Evolutionary conservation across 2,888 invertebrate species (phyloP).

Genomic region (Nephrocerus scutellatus): DNA sequence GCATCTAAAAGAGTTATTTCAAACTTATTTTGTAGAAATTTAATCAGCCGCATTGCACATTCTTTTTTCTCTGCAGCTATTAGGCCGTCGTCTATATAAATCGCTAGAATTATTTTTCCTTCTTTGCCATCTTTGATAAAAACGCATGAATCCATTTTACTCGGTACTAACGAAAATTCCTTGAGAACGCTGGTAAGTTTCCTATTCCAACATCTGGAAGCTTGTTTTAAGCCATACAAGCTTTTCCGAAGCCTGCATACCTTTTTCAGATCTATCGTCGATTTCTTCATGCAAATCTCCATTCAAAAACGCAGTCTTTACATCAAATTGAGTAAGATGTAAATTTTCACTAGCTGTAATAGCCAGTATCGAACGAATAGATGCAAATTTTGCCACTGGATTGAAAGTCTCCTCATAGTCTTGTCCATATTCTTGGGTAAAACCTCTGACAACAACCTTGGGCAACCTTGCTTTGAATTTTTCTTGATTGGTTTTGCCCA

Average conservation of each 20-base stretch:
- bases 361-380: slow-evolving; percentile 24
- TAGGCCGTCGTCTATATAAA: slow-evolving; percentile 31
- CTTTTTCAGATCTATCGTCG: slow-evolving; percentile 15
- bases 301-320: slow-evolving; percentile 23
- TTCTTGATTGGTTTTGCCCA: slow-evolving; percentile 4
- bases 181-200: slow-evolving; percentile 23
- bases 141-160: slow-evolving; percentile 29
- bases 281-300: slow-evolving; percentile 19
- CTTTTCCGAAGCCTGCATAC: slow-evolving; percentile 24
- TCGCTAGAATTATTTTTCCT: slow-evolving; percentile 20
- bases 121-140: slow-evolving; percentile 18
- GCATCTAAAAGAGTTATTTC: slow-evolving; percentile 2
- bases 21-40: slow-evolving; percentile 5
- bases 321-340: slow-evolving; percentile 22
- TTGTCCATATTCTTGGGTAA: slow-evolving; percentile 22
- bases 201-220: slow-evolving; percentile 24
- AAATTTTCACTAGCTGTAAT: slow-evolving; percentile 19
- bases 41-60: slow-evolving; percentile 9
- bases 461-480: slow-evolving; percentile 20
- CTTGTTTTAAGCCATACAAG: slow-evolving; percentile 28
- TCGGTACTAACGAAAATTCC: slow-evolving; percentile 23
- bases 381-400: slow-evolving; percentile 29
- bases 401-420: slow-evolving; percentile 26
- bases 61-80: slow-evolving; percentile 18
- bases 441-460: slow-evolving; percentile 22